Evolutionary conservation across 2,888 invertebrate species (phyloP), one percentile per base, ranked within the genome.

Genomic region (Smittia aterrima): DNA sequence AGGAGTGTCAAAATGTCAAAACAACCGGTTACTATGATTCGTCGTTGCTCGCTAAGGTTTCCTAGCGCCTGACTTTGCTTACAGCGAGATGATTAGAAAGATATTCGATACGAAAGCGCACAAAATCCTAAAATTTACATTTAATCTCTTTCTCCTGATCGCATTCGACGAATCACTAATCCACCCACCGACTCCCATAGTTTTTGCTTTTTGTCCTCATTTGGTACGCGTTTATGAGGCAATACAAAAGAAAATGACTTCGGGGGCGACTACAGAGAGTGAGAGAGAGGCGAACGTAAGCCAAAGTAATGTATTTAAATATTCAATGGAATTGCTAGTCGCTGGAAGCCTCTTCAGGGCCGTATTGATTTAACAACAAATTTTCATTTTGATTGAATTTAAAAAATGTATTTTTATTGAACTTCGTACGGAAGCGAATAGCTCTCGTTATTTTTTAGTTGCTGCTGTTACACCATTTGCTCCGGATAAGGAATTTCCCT

Each of bases 361-460:
- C n/a, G 38, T 66, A 66, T 66, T 38, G 66, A 66, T 66, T 66
- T 20, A 66, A 66, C 66, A 66, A 66, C 22, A 66, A 38, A 38
- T 66, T 66, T 66, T 18, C 38, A 66, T 38, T 68, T 40, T 68
- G 68, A 68, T 68, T 68, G 68, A 68, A 68, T 68, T 68, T 68
- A 68, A 68, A 68, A 68, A 40, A 68, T 68, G 68, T 40, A 68
- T 68, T 68, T 68, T 68, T 68, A 68, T 68, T 68, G 68, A 68
- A 68, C 68, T 68, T 20, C 58, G 18, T 22, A 13, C 47, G 47
- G 47, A 47, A n/a, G 16, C 47, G 47, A 47, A n/a, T n/a, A n/a
- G 7, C 16, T 47, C 47, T 47, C 47, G 47, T 47, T 47, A 47
- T n/a, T 13, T 47, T 47, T 47, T 47, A 47, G n/a, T 47, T 38